Base-by-base conservation (phyloP, 2,797 vertebrate genomes). In the Cephalopachus bancanus region DNA sequence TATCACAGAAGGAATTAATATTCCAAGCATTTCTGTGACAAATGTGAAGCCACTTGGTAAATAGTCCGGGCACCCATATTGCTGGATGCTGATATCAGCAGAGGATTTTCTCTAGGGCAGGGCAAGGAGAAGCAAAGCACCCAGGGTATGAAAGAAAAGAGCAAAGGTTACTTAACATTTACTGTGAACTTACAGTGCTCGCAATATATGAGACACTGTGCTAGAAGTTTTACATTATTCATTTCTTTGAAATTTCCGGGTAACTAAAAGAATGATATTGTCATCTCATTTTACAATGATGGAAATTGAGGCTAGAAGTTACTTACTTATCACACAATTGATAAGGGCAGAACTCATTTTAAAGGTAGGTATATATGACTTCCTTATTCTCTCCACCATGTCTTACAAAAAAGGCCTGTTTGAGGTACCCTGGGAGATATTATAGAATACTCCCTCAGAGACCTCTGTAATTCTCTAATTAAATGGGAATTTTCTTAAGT, bases 71-170 rank as follows among this genome's bases (percentile, higher is more conserved):
- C 64, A 37, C 10, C 65, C 24, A 28, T 59, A 19, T 57, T 74
- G 62, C 57, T 93, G 53, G 20, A 24, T 7, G 49, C 71, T 97
- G 83, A 83, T 62, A 51, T 88, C n/a, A 95, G 75, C 65, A 84
- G n/a, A 76, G 22, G 62, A 16, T 79, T 91, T 51, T 86, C 59
- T 37, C n/a, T 44, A 65, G 33, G 55, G 20, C 26, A 85, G 72
- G 62, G 17, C 57, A 51, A 91, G 80, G 24, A 87, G 69, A 79
- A 69, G 28, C 7, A 76, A 44, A 64, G 26, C 33, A 53, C 24
- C 60, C 44, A 78, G 10, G 11, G 11, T 17, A 19, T 24, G 17
- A n/a, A 53, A 71, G 69, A 69, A 74, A 67, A 72, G 30, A 72
- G 30, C 28, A 74, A 92, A 92, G 24, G 30, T 89, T 51, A 62